These are phyloP conservation scores for Phasia obesa DNA, from an alignment of 2,888 invertebrate genomes.

Conservation along the genomic window DNA sequence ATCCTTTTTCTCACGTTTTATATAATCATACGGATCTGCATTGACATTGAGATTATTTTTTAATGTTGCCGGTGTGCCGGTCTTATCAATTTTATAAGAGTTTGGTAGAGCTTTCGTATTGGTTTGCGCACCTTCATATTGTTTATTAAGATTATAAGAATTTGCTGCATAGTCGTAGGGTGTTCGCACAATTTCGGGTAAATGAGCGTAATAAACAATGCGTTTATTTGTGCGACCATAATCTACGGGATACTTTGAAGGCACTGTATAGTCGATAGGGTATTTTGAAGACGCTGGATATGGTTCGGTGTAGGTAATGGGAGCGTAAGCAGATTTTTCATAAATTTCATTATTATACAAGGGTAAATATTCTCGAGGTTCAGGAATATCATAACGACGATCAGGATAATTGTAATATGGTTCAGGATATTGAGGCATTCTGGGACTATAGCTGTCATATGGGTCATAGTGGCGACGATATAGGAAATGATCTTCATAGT, in stretches of 20 bases:
- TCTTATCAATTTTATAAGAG: conserved; percentile 71
- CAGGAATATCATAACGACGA: conserved; percentile 80
- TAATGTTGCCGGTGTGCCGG: conserved; percentile 63
- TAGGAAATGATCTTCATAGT: conserved; percentile 80
- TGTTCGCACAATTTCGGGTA: conserved; percentile 87
- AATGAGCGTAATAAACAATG: conserved; percentile 88
- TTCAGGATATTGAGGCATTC: conserved; percentile 79
- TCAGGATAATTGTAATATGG: conserved; percentile 81
- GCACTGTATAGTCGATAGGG: conserved; percentile 58
- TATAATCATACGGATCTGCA: conserved; percentile 74
- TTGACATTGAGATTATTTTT: conserved; percentile 59
- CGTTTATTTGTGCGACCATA: conserved; percentile 80
- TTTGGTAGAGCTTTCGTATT: conserved; percentile 61
- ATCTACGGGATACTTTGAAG: conserved; percentile 58
- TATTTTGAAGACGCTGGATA: conserved; percentile 73
- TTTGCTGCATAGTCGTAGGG: conserved; percentile 78
- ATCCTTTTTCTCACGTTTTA: conserved; percentile 77
- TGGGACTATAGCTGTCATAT: conserved; percentile 81
- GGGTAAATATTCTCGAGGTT: conserved; percentile 78
- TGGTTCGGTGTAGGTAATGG: conserved; percentile 71
- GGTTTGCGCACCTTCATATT: conserved; percentile 71
- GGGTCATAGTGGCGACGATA: conserved; percentile 81
- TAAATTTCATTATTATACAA: conserved; percentile 79
- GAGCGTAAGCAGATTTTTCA: conserved; percentile 76
- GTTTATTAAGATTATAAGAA: conserved; percentile 79